phyloP scores from a whole-genome alignment of 2,113 vertebrate species.

The Leucosticte australis region DNA sequence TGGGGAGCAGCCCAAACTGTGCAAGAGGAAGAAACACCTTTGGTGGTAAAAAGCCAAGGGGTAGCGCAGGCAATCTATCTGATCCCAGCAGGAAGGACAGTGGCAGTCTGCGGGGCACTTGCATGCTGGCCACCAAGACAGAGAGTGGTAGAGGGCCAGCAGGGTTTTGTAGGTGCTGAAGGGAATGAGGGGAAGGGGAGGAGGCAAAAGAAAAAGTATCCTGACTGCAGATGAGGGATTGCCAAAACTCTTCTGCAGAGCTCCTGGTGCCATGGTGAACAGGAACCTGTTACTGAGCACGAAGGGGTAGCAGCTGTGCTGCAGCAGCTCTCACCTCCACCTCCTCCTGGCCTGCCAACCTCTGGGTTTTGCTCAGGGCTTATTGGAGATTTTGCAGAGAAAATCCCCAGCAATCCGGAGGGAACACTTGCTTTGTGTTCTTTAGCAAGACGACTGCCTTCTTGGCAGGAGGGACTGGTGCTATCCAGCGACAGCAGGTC shows the following conservation, averaged over 20 bases:
- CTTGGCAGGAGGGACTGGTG: neutral
- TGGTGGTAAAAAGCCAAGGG: neutral
- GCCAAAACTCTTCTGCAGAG: neutral
- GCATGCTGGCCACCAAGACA: neutral
- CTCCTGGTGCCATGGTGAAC: fast-evolving
- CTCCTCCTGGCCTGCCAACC: neutral
- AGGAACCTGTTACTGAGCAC: fast-evolving
- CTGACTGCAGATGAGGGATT: neutral
- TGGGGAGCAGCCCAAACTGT: no score
- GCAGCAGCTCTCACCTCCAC: neutral
- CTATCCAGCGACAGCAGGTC: neutral
- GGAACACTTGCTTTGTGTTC: neutral
- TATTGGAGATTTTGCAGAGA: neutral
- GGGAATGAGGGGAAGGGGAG: neutral
- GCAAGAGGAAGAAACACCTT: neutral
- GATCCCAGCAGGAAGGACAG: neutral
- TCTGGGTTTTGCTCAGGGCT: neutral
- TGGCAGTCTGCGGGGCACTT: neutral
- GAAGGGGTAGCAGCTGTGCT: neutral
- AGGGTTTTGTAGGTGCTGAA: neutral
- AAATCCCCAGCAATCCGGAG: neutral
- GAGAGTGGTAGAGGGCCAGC: neutral
- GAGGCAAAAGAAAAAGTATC: fast-evolving
- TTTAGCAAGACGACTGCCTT: neutral
- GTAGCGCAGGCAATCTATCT: neutral